These are phyloP conservation scores for Protobothrops flavoviridis DNA, from an alignment of 2,113 vertebrate species.

Conservation along the genomic window DNA sequence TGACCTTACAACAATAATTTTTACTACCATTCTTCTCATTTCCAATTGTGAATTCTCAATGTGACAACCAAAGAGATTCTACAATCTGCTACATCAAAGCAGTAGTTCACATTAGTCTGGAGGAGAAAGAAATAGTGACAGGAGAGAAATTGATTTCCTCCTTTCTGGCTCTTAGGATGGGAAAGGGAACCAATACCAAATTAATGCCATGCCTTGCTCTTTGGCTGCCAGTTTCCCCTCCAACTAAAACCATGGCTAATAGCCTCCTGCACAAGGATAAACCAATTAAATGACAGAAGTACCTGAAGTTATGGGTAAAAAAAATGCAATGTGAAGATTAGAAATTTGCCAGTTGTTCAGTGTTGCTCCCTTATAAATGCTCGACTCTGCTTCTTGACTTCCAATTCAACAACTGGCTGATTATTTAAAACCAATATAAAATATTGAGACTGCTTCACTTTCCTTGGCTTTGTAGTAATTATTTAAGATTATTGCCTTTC, in stretches of 20 bases:
- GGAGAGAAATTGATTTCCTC: background rate
- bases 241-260: background rate
- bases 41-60: slow-evolving; percentile 3
- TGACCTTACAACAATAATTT: background rate
- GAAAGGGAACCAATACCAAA: background rate
- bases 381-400: background rate
- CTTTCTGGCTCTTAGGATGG: background rate
- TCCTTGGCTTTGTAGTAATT: background rate
- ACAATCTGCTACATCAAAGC: background rate
- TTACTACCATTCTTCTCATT: background rate
- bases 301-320: background rate
- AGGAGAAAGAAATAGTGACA: background rate
- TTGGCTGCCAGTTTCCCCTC: background rate
- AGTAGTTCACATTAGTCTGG: background rate
- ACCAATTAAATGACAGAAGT: background rate
- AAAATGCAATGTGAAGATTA: background rate
- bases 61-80: background rate
- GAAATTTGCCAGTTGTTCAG: background rate
- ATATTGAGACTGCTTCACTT: background rate
- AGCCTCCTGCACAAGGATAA: background rate
- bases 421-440: background rate
- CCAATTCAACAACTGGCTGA: background rate
- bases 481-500: background rate
- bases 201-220: background rate
- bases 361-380: background rate